Conservation (phyloP, 1,140 invertebrate genomes). For the Oppia nitens region DNA sequence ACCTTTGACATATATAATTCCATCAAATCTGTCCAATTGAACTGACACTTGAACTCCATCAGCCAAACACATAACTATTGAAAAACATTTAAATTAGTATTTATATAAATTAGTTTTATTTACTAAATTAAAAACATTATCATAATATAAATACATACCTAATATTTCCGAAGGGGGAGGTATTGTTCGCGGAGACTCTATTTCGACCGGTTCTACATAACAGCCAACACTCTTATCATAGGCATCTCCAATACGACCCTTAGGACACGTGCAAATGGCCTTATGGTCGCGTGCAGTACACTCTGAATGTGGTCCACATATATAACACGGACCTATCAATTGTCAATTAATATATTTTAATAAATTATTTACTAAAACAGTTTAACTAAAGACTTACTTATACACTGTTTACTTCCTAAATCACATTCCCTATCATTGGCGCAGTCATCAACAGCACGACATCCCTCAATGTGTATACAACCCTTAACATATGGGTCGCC, state of each 20-base stretch:
- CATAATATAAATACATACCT: slow-evolving; percentile 1
- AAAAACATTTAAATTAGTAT: slow-evolving; percentile 23
- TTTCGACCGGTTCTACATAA: slow-evolving; percentile 31
- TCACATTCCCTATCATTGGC: slow-evolving; percentile 55
- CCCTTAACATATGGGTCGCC: slow-evolving; percentile 56
- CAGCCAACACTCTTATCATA: slow-evolving; percentile 38
- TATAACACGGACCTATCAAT: slow-evolving; percentile 44
- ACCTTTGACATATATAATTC: slow-evolving; percentile 80
- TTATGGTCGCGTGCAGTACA: slow-evolving; percentile 60
- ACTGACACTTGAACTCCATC: slow-evolving; percentile 78
- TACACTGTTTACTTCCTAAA: slow-evolving; percentile 23
- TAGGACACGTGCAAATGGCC: slow-evolving; percentile 54
- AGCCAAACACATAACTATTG: slow-evolving; percentile 70
- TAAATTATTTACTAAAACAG: not conserved
- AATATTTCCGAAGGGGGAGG: slow-evolving; percentile 53
- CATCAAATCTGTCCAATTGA: slow-evolving; percentile 63
- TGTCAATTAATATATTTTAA: not conserved
- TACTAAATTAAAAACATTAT: too few relatives aligned
- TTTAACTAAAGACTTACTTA: slow-evolving; percentile 20
- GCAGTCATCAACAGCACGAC: slow-evolving; percentile 53
- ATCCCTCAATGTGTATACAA: slow-evolving; percentile 48
- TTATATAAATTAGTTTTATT: not conserved
- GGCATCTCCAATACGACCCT: slow-evolving; percentile 48
- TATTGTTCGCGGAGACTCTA: slow-evolving; percentile 44
- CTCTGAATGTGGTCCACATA: slow-evolving; percentile 54